phyloP scores from a whole-genome alignment of 2,888 invertebrate genomes.

The Terebella lapidaria region DNA sequence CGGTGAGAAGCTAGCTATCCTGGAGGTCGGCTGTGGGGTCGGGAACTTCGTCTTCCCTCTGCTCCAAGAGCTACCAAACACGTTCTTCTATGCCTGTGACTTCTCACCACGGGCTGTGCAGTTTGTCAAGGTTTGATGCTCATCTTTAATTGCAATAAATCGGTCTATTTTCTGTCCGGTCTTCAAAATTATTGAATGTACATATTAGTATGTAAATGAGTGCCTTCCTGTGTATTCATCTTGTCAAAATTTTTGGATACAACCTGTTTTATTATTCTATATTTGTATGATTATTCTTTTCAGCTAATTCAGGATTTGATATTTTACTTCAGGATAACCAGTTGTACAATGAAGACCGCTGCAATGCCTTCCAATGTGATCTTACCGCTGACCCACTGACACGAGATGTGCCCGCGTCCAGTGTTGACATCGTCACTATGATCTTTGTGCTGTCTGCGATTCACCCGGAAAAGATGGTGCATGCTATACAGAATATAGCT shows the following conservation, averaged over 20 bases:
- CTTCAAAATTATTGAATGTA: too few relatives aligned
- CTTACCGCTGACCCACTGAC: slow-evolving; percentile 68
- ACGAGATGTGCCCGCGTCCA: slow-evolving; percentile 50
- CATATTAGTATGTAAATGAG: too few relatives aligned
- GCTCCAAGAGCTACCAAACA: slow-evolving; percentile 69
- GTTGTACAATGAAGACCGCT: slow-evolving; percentile 63
- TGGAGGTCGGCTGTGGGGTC: slow-evolving; percentile 93
- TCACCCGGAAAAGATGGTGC: slow-evolving; percentile 74
- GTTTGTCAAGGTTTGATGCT: slow-evolving; percentile 66
- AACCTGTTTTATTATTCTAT: too few relatives aligned
- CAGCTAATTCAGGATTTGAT: too few relatives aligned
- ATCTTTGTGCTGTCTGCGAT: slow-evolving; percentile 95
- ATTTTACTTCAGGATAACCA: slow-evolving; percentile 51
- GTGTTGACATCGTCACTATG: slow-evolving; percentile 76
- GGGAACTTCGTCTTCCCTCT: slow-evolving; percentile 94
- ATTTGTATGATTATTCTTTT: too few relatives aligned
- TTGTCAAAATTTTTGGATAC: too few relatives aligned
- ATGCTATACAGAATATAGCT: slow-evolving; percentile 60
- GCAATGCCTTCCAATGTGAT: slow-evolving; percentile 80
- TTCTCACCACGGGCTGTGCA: slow-evolving; percentile 86
- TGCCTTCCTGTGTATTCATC: too few relatives aligned
- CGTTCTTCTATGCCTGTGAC: slow-evolving; percentile 80
- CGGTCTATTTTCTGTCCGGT: not conserved
- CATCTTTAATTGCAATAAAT: too few relatives aligned
- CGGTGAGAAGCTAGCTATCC: slow-evolving; percentile 46